Percentiles rank a stretch among this genome's conserved stretches.
Conservation (phyloP, 2,797 vertebrate genomes). For the Anisognathus igniventris region DNA sequence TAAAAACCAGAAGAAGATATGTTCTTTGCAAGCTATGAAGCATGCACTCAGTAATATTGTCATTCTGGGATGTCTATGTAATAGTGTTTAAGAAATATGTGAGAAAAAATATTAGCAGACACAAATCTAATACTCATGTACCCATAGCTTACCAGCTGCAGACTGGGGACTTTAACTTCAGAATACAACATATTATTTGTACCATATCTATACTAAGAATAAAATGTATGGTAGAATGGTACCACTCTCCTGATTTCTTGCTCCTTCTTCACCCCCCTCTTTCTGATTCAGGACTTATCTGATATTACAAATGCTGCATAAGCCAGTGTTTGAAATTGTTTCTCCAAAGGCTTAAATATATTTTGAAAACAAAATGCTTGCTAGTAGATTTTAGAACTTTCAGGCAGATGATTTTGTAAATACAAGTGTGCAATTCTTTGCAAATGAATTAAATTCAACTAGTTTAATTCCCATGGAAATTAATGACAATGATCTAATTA, state of each 20-base stretch:
- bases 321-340: not conserved
- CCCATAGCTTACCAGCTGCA: not conserved
- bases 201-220: not conserved
- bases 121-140: not conserved
- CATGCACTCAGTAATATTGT: not conserved
- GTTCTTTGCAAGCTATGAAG: not conserved
- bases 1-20: not conserved
- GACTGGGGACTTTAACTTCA: not conserved
- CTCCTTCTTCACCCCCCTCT: not conserved
- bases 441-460: not conserved
- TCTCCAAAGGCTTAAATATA: not conserved
- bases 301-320: not conserved
- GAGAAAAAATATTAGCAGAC: not conserved
- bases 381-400: not conserved
- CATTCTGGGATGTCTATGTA: not conserved
- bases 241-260: not conserved
- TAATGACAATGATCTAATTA: not conserved
- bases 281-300: not conserved
- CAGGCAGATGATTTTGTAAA: not conserved
- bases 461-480: not conserved
- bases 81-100: not conserved
- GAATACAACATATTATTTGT: not conserved
- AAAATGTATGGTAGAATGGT: not conserved
- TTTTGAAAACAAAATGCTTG: not conserved
- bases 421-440: not conserved